A percentile compares a stretch with the other conserved stretches of the same genome.
These are phyloP conservation scores for Lasioglossum zephyrum DNA, from an alignment of 2,888 invertebrate genomes.

Conservation along the genomic window DNA sequence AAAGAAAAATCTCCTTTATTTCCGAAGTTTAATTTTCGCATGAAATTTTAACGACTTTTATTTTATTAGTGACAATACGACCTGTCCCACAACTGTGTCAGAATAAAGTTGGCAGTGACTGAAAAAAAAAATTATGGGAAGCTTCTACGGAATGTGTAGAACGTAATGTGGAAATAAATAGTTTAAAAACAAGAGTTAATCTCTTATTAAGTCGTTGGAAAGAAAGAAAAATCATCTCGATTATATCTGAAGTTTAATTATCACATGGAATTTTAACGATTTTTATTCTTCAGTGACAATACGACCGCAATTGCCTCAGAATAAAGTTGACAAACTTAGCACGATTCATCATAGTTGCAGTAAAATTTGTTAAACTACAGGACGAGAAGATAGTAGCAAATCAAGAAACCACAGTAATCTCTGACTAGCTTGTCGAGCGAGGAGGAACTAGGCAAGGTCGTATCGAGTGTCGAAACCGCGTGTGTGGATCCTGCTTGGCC, in stretches of 20 bases:
- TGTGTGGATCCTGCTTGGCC: conserved; percentile 25
- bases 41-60: background rate
- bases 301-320: too few species aligned
- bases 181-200: background rate
- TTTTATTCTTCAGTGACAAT: background rate
- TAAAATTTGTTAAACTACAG: background rate
- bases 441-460: conserved; percentile 5
- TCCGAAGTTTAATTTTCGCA: background rate
- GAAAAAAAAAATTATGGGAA: too few species aligned
- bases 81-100: too few species aligned
- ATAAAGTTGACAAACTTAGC: too few species aligned
- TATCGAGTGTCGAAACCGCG: background rate
- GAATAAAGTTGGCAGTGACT: too few species aligned
- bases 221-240: background rate
- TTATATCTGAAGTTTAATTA: background rate
- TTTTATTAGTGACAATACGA: background rate
- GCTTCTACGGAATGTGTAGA: too few species aligned
- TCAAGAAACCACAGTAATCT: background rate
- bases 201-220: background rate
- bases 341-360: background rate
- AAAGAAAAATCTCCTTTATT: background rate
- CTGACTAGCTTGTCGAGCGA: background rate
- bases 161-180: background rate
- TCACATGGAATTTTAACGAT: background rate
- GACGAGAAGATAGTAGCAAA: background rate